These are phyloP conservation scores for Sternarchorhynchus goeldii DNA, from an alignment of 2,797 vertebrate species.

Conservation along the genomic window DNA sequence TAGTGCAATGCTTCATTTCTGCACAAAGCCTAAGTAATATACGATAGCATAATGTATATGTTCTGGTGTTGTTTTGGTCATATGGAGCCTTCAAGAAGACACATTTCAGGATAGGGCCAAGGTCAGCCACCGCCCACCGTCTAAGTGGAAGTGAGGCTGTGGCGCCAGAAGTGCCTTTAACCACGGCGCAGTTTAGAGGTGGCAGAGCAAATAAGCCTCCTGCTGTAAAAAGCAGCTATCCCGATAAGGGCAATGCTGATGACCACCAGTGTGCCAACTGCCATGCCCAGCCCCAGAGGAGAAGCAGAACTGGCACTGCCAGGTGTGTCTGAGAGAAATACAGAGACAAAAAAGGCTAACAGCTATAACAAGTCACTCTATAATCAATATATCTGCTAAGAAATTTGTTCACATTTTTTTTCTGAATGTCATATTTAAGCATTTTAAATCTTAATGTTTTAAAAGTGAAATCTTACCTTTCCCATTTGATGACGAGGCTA, in stretches of 20 bases:
- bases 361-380: background rate
- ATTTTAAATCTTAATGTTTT: background rate
- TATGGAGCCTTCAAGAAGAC: no score
- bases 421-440: background rate
- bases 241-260: slow-evolving; percentile 59
- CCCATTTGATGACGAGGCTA: slow-evolving; percentile 60
- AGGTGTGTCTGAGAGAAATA: slow-evolving; percentile 17
- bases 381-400: no score
- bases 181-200: slow-evolving; percentile 39
- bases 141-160: background rate
- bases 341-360: background rate
- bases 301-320: slow-evolving; percentile 17
- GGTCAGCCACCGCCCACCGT: slow-evolving; percentile 11
- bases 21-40: no score
- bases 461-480: slow-evolving; percentile 55
- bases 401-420: background rate
- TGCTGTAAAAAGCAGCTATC: slow-evolving; percentile 69
- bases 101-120: no score
- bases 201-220: slow-evolving; percentile 54
- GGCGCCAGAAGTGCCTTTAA: slow-evolving; percentile 48
- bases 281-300: slow-evolving; percentile 64
- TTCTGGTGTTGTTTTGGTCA: no score
- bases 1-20: no score
- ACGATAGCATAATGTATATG: no score
- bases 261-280: slow-evolving; percentile 70